A percentile compares a stretch with the other conserved stretches of the same genome.
phyloP scores from a whole-genome alignment of 2,888 invertebrate genomes.

The Thereva nobilitata region DNA sequence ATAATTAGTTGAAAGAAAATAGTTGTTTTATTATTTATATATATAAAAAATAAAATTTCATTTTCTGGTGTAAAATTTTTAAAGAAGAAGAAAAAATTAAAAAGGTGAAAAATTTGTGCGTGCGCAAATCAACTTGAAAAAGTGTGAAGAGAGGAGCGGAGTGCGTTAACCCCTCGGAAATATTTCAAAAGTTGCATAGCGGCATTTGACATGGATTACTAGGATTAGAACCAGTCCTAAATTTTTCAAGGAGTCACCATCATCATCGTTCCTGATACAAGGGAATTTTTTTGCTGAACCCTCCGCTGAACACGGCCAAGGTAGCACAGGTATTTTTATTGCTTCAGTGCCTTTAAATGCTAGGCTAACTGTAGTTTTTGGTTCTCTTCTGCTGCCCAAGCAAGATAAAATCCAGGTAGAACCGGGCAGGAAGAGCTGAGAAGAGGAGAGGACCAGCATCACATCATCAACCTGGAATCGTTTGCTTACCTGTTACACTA shows the following conservation, averaged over 20 bases:
- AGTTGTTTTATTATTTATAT: too few species aligned
- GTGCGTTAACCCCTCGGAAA: conserved; percentile 24
- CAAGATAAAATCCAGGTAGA: not conserved
- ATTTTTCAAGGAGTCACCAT: not conserved
- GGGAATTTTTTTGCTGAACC: conserved; percentile 19
- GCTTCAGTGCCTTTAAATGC: conserved; percentile 23
- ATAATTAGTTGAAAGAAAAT: not conserved
- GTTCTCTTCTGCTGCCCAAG: conserved; percentile 30
- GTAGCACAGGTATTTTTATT: conserved; percentile 24
- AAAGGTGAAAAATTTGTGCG: conserved; percentile 21
- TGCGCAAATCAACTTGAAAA: conserved; percentile 12
- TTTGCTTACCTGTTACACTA: conserved; percentile 20
- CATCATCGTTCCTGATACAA: not conserved
- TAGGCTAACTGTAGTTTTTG: conserved; percentile 23
- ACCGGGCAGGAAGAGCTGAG: conserved; percentile 4
- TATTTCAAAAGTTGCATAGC: not conserved
- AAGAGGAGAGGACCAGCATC: conserved; percentile 25
- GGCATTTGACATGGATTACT: conserved; percentile 19
- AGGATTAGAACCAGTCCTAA: conserved; percentile 3
- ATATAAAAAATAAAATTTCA: not conserved
- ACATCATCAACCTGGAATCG: not conserved
- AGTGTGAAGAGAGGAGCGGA: conserved; percentile 2
- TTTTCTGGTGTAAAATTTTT: conserved; percentile 1
- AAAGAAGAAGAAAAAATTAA: not conserved
- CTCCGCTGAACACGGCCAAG: conserved; percentile 27